phyloP scores from a whole-genome alignment of 1,140 invertebrate genomes.

The Pogonomyrmex barbatus region DNA sequence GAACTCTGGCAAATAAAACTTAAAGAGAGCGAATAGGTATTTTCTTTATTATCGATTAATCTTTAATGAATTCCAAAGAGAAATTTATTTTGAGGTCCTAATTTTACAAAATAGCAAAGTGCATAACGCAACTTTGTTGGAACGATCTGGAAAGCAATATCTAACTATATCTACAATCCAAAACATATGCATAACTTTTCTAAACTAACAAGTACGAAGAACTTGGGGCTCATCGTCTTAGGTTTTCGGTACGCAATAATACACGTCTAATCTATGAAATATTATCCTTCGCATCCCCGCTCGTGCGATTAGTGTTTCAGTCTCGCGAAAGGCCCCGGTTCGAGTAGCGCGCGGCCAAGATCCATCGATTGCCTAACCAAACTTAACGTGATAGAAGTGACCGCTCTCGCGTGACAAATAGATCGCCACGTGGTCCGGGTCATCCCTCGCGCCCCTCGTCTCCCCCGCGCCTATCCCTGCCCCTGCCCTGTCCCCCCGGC shows the following conservation, averaged over 20 bases:
- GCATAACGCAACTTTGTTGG: not conserved
- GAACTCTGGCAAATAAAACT: not conserved
- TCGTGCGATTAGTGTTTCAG: conserved; percentile 18
- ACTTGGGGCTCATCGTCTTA: not conserved
- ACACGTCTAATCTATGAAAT: conserved; percentile 36
- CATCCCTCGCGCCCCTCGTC: conserved; percentile 46
- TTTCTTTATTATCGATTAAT: conserved; percentile 10
- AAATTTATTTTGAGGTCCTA: not conserved
- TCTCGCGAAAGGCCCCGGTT: conserved; percentile 27
- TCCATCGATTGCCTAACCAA: conserved; percentile 64
- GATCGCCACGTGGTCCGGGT: conserved; percentile 71
- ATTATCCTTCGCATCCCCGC: conserved; percentile 21
- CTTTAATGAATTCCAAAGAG: not conserved
- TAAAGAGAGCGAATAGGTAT: not conserved
- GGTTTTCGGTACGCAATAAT: not conserved
- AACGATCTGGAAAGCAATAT: not conserved
- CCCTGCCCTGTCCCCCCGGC: not conserved
- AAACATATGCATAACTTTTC: not conserved
- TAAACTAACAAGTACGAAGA: not conserved
- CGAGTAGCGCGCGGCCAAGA: conserved; percentile 34
- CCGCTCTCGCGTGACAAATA: conserved; percentile 77
- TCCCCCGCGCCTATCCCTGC: conserved; percentile 47
- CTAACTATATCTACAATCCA: not conserved
- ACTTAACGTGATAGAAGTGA: conserved; percentile 67
- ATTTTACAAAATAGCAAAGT: not conserved